Conservation (phyloP, 2,797 vertebrate species). For the Sparidentex hasta region DNA sequence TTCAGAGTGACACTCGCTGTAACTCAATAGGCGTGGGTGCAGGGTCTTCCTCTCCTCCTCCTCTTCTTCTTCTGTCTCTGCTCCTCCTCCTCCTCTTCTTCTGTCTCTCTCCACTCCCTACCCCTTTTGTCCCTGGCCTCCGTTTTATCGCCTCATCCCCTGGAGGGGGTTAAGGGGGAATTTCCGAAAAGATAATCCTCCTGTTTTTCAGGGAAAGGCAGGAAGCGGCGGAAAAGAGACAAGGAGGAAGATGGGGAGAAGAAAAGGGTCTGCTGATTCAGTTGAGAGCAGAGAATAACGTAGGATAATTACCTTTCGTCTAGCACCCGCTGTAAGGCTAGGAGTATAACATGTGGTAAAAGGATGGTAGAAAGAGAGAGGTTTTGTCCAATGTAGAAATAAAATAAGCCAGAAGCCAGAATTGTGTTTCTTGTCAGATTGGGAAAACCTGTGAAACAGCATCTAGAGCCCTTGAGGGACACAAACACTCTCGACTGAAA, state of each 20-base stretch:
- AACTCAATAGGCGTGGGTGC: conserved; percentile 70
- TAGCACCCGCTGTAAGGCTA: conserved; percentile 15
- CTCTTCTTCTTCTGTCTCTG: conserved; percentile 47
- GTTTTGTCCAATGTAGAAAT: background rate
- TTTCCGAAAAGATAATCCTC: conserved; percentile 83
- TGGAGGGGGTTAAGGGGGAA: conserved; percentile 62
- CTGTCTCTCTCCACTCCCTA: conserved; percentile 43
- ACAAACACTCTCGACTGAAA: background rate
- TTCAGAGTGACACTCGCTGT: conserved; percentile 67
- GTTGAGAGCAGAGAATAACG: conserved; percentile 45
- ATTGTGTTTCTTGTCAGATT: background rate
- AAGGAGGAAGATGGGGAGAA: conserved; percentile 26
- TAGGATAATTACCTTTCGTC: conserved; percentile 45
- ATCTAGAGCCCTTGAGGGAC: background rate
- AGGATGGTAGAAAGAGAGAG: background rate
- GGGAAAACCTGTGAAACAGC: background rate
- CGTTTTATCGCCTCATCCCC: conserved; percentile 62
- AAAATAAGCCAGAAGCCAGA: background rate
- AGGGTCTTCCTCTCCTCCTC: conserved; percentile 23
- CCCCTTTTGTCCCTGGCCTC: conserved; percentile 61
- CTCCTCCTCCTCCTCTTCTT: conserved; percentile 53
- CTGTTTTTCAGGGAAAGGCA: conserved; percentile 68
- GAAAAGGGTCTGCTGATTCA: conserved; percentile 39
- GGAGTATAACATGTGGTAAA: conserved; percentile 42
- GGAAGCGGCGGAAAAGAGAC: conserved; percentile 25